A percentile compares a stretch with the other conserved stretches of the same genome.
Evolutionary conservation across 2,888 invertebrate genomes (phyloP).

Genomic region (Andrena bicolor): DNA sequence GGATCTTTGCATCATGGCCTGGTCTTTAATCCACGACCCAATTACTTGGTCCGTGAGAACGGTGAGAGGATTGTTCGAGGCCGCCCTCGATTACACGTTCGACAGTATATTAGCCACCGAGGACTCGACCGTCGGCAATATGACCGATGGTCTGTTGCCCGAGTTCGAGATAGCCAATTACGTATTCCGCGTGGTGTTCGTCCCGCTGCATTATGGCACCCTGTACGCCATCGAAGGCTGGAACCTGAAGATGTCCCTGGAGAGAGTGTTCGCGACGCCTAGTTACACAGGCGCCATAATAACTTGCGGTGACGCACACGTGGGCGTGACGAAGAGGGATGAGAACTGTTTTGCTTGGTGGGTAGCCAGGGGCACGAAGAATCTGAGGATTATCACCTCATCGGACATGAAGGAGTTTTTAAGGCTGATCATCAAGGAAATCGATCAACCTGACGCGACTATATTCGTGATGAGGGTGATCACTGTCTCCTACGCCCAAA

Average conservation of each 20-base stretch:
- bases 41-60: slow-evolving; percentile 78
- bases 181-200: slow-evolving; percentile 77
- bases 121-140: slow-evolving; percentile 74
- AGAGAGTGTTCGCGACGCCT: slow-evolving; percentile 76
- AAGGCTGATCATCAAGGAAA: slow-evolving; percentile 74
- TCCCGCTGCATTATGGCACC: slow-evolving; percentile 77
- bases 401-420: slow-evolving; percentile 76
- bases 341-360: slow-evolving; percentile 82
- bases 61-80: slow-evolving; percentile 77
- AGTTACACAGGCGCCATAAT: slow-evolving; percentile 79
- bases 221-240: slow-evolving; percentile 76
- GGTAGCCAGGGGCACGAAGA: slow-evolving; percentile 74
- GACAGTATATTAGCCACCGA: slow-evolving; percentile 76
- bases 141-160: slow-evolving; percentile 73
- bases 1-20: slow-evolving; percentile 82
- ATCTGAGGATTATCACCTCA: slow-evolving; percentile 76
- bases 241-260: slow-evolving; percentile 79
- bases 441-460: slow-evolving; percentile 60
- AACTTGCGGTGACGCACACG: slow-evolving; percentile 74
- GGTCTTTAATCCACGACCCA: slow-evolving; percentile 82
- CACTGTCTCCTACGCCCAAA: slow-evolving; percentile 79
- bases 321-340: slow-evolving; percentile 77
- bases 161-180: slow-evolving; percentile 82
- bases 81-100: slow-evolving; percentile 73
- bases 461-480: slow-evolving; percentile 69